Conservation (phyloP, 2,797 vertebrate species). For the Danio albolineatus region DNA sequence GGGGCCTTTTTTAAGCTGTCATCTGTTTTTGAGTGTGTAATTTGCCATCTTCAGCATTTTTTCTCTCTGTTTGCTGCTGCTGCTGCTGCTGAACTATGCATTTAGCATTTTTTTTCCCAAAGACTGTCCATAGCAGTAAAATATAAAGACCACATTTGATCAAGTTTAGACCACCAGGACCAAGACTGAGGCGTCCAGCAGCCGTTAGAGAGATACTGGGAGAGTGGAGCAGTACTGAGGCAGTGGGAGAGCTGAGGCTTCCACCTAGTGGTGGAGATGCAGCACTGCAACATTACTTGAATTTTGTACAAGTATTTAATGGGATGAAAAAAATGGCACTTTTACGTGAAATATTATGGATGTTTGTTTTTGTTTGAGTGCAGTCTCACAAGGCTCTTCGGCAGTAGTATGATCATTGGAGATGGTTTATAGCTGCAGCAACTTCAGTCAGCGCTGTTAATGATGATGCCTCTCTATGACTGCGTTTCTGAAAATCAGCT, state of each 20-base stretch:
- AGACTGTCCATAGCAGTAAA: conserved; percentile 71
- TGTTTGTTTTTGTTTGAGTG: conserved; percentile 59
- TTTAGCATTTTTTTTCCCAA: conserved; percentile 78
- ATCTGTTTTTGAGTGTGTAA: conserved; percentile 57
- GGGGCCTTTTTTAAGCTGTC: conserved; percentile 55
- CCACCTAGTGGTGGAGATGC: conserved; percentile 73
- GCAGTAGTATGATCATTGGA: conserved; percentile 67
- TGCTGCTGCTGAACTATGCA: conserved; percentile 82
- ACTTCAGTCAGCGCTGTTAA: neutral
- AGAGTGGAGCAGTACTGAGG: conserved; percentile 29
- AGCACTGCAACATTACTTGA: conserved; percentile 76
- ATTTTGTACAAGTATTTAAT: conserved; percentile 74
- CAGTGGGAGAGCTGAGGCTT: conserved; percentile 62
- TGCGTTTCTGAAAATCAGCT: conserved; percentile 1
- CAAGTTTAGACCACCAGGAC: conserved; percentile 28
- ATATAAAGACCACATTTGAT: neutral
- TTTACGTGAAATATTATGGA: conserved; percentile 63
- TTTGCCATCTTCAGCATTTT: conserved; percentile 63
- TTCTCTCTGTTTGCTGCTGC: conserved; percentile 60
- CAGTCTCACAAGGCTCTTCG: conserved; percentile 60
- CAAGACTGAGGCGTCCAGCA: conserved; percentile 18
- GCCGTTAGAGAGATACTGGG: conserved; percentile 10
- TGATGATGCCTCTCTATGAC: neutral
- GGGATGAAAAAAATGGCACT: conserved; percentile 68
- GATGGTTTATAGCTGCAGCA: conserved; percentile 13